Base-by-base conservation (phyloP, 1,140 invertebrate genomes). In the Triops longicaudatus region DNA sequence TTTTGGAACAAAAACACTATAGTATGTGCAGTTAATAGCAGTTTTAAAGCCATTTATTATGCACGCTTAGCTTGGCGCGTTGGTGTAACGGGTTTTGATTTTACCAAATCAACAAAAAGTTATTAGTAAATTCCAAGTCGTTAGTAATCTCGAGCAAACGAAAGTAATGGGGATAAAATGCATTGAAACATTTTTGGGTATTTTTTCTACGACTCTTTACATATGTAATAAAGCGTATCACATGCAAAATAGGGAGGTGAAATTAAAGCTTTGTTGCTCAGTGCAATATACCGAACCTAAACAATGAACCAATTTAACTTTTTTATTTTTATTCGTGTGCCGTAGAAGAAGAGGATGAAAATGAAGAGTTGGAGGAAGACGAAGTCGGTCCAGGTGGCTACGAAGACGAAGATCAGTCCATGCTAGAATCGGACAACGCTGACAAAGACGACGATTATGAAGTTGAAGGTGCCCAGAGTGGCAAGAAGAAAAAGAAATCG, bases 401-500 rank as follows among this genome's bases (percentile, higher is more conserved):
- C 50, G 80, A 79, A 78, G 81, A 81, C 73, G 80, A 81, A 74
- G 81, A 81, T 27, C 81, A 81, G 44, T 77, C 76, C 71, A 77
- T 77, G 76, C 17, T 77, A 73, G 76, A 73, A 26, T 77, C 76
- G 12, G 76, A 77, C 31, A 26, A 43, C 14, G 74, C 27, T 26
- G 74, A 80, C 27, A 74, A 78, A 31, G 79, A 80, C 22, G 79
- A 80, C 22, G 77, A 74, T 17, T 79, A 78, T 37, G 80, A 81
- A 71, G 78, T 79, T 22, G 77, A 78, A 74, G 50, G 75, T 28
- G 75, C 73, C 22, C 76, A 77, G 26, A 37, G 28, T 17, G 50
- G 42, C 74, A 81, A 80, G 71, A 86, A 93, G 82, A 93, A 93
- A 84, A 94, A 94, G 81, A 95, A 95, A 81, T 93, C 92, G 6